Conservation (phyloP, 2,888 invertebrate genomes). For the Bruchidius siliquastri region DNA sequence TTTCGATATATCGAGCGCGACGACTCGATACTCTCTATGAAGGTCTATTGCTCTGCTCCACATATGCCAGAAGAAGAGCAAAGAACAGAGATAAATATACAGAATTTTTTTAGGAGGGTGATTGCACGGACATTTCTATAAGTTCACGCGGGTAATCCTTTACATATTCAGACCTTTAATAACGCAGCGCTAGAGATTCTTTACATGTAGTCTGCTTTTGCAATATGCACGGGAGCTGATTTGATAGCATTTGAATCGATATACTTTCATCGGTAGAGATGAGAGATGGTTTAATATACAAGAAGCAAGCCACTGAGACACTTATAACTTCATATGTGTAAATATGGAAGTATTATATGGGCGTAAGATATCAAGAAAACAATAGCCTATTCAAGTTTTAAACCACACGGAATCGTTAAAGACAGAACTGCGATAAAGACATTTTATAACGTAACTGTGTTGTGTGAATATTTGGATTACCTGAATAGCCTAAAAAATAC, state of each 20-base stretch:
- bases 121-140: too few species aligned
- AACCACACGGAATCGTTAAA: not conserved
- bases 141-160: too few species aligned
- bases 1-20: too few species aligned
- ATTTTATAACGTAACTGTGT: not conserved
- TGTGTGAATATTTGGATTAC: too few species aligned
- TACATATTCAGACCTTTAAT: too few species aligned
- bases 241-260: not conserved
- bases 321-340: not conserved
- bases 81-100: too few species aligned
- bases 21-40: too few species aligned
- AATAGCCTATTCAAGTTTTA: not conserved
- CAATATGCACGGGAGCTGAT: not conserved
- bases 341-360: not conserved
- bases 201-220: not conserved
- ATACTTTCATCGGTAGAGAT: not conserved
- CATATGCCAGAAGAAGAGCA: too few species aligned
- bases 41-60: too few species aligned
- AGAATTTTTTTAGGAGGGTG: too few species aligned
- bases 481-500: not conserved
- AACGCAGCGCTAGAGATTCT: too few species aligned
- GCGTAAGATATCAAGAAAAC: not conserved
- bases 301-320: not conserved
- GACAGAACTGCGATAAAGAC: not conserved
- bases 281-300: not conserved